phyloP scores from a whole-genome alignment of 2,797 vertebrate genomes.

The Echeneis naucrates region DNA sequence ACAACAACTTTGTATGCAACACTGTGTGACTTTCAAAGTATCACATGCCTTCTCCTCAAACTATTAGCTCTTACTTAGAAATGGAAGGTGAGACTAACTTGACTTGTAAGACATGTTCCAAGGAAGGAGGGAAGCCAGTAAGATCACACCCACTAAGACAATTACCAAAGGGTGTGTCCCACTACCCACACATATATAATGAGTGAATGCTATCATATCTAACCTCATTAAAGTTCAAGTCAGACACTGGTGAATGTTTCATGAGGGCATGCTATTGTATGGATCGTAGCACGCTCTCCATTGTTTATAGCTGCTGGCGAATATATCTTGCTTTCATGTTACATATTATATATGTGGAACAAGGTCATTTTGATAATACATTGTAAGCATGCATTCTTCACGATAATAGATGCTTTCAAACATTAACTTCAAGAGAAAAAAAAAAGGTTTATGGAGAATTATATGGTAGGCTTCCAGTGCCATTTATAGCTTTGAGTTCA shows the following conservation, averaged over 20 bases:
- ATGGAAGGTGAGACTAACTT: constrained; percentile 35
- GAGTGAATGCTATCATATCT: constrained; percentile 24
- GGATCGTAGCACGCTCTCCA: background rate
- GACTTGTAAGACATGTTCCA: constrained; percentile 31
- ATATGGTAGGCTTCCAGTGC: background rate
- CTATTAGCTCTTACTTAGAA: constrained; percentile 42
- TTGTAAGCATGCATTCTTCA: background rate
- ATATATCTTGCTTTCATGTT: background rate
- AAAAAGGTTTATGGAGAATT: background rate
- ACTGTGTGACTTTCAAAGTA: constrained; percentile 11
- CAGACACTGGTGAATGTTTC: background rate
- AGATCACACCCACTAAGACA: background rate
- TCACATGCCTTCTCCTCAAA: constrained; percentile 39
- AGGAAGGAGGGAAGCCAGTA: background rate
- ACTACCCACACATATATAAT: background rate
- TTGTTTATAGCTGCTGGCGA: background rate
- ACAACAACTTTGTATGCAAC: constrained; percentile 12
- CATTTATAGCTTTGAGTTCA: background rate
- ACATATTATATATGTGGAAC: constrained; percentile 10
- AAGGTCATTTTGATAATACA: constrained; percentile 5
- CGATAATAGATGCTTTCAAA: constrained; percentile 2
- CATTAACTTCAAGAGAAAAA: background rate
- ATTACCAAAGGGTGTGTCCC: constrained; percentile 20
- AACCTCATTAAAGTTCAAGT: background rate
- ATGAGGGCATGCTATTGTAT: background rate